Base-by-base conservation (phyloP, 2,113 vertebrate species). In the Vulpes lagopus region DNA sequence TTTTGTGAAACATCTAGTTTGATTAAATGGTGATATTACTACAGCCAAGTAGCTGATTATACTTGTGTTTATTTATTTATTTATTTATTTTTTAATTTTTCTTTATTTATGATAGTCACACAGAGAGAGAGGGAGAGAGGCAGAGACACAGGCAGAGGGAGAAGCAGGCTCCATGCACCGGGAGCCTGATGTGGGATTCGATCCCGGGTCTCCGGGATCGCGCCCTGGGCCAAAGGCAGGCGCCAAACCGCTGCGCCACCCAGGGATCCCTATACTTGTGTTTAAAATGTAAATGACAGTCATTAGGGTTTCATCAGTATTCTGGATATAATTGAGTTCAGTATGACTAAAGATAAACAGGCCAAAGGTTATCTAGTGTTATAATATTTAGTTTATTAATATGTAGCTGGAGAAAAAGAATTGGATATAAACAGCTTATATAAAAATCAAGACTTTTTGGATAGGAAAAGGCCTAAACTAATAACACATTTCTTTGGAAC, bases 261-360 rank as follows among this genome's bases (percentile, higher is more conserved):
- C n/a, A n/a, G n/a, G n/a, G n/a, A n/a, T n/a, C n/a, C n/a, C n/a
- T 81, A 30, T 82, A 35, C 20, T 64, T 67, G 12, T 92, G 49
- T 59, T 78, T 89, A 86, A 94, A 94, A 79, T 85, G 16, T 79
- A 89, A 84, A 53, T 83, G 62, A 93, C 51, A 71, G 0, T 67
- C 16, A n/a, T 30, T 90, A 79, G 53, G 57, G 71, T 90, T 94
- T 90, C 35, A 71, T 85, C 79, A 55, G 25, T 89, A 78, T 71
- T 85, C 69, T 79, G 60, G 64, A 32, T 85, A 55, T 93, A 60
- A 78, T 43, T 71, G 53, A 96, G 71, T 83, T 89, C 83, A 82
- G 22, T 92, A 59, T 65, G 57, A 87, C 59, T 69, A 38, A 73
- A 81, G 49, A 87, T 43, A 62, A 62, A 94, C 30, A 51, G 74